Evolutionary conservation across 1,140 invertebrate species (phyloP), one percentile per base, ranked within the genome.

Genomic region (Lerema accius): DNA sequence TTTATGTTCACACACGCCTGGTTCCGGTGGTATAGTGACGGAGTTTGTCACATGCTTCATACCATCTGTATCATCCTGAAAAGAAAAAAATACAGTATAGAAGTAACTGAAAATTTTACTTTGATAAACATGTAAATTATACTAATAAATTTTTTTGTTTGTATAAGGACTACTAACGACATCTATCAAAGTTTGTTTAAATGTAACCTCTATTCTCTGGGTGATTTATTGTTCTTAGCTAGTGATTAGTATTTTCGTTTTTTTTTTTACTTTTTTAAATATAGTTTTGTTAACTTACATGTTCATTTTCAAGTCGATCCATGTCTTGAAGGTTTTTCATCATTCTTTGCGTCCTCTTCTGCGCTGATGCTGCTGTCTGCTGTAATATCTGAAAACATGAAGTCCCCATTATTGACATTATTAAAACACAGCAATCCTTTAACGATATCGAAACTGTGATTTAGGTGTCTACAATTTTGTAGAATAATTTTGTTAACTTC

Each of bases 321-420:
- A 79, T 76, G 37, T 84, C 75, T 13, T 77, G 70, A 9, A 81
- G 32, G 3, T 69, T 67, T 51, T 74, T 84, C 26, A 76, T 69
- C 64, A 84, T 80, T 50, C 78, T 84, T 48, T 85, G 86, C 0
- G 80, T 67, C 39, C 78, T 67, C 16, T 84, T 87, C 53, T 86
- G 84, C 10, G 86, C 86, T 26, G 86, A 89, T 0, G 79, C 76
- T 0, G 84, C 84, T 9, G 84, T 67, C 49, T 85, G 81, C 48
- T 86, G 83, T 4, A 89, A 49, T 32, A 89, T 87, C 84, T 89
- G 67, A 4, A 82, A 74, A 15, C n/a, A 17, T 46, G 68, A 67
- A 6, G 7, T 32, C 9, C 28, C 28, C 1, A 32, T 32, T 32
- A 32, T 23, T 23, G n/a, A n/a, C n/a, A n/a, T n/a, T n/a, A n/a